Evolutionary conservation across 2,888 invertebrate genomes (phyloP).

Genomic region (Biston stratarius): DNA sequence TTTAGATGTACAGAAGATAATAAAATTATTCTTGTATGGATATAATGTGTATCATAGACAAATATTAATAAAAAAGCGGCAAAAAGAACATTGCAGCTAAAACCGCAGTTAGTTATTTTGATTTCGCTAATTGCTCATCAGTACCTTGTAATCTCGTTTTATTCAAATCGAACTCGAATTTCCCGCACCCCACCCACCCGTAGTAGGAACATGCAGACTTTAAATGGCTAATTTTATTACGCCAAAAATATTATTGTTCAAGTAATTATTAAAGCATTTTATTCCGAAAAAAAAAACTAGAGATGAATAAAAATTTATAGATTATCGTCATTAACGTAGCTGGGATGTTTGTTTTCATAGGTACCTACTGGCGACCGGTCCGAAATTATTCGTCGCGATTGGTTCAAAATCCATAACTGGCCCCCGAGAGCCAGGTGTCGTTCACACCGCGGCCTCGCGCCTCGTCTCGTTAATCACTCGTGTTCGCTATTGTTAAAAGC

Average conservation of each 20-base stretch:
- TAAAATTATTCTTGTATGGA: too few species aligned
- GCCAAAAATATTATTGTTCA: too few species aligned
- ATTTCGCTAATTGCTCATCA: not conserved
- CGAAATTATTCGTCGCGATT: slow-evolving; percentile 84
- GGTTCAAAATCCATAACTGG: slow-evolving; percentile 87
- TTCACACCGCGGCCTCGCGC: slow-evolving; percentile 87
- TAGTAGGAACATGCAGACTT: too few species aligned
- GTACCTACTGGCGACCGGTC: slow-evolving; percentile 69
- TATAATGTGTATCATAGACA: too few species aligned
- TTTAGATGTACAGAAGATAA: too few species aligned
- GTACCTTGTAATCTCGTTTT: not conserved
- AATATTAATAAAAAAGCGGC: too few species aligned
- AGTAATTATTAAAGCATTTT: too few species aligned
- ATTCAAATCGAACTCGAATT: not conserved
- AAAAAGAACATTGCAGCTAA: too few species aligned
- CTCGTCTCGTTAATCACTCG: slow-evolving; percentile 86
- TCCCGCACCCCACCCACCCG: not conserved
- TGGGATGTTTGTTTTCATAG: slow-evolving; percentile 70
- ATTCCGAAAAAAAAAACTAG: too few species aligned
- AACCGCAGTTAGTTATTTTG: too few species aligned
- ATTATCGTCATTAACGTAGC: slow-evolving; percentile 32
- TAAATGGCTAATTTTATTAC: too few species aligned
- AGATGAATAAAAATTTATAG: not conserved
- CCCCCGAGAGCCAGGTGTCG: slow-evolving; percentile 86
- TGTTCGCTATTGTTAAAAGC: slow-evolving; percentile 84